Conservation (phyloP, 2,797 vertebrate species). For the Myotis planiceps region DNA sequence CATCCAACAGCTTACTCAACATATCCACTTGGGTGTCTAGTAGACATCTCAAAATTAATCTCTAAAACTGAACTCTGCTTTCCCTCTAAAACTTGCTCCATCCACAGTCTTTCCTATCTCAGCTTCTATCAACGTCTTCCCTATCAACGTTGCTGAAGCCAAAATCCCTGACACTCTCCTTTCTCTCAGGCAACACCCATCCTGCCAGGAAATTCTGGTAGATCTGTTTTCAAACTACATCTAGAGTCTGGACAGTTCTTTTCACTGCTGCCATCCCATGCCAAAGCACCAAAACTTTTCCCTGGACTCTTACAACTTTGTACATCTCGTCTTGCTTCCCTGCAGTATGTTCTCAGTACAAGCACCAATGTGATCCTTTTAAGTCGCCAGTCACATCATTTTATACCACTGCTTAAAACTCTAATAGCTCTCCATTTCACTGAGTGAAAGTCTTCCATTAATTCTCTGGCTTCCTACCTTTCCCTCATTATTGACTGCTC, state of each 20-base stretch:
- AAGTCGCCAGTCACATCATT: neutral
- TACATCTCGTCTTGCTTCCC: neutral
- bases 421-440: neutral
- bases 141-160: neutral
- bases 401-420: neutral
- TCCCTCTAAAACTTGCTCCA: neutral
- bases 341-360: neutral
- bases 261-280: neutral
- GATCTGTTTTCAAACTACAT: neutral
- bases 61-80: neutral
- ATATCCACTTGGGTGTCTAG: neutral
- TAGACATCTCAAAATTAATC: neutral
- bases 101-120: neutral
- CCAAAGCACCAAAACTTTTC: neutral
- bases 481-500: neutral
- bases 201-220: neutral
- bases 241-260: neutral
- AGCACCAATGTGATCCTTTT: neutral
- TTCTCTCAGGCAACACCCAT: neutral
- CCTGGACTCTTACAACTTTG: neutral
- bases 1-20: neutral
- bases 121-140: neutral
- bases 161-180: neutral
- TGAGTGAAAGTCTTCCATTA: neutral
- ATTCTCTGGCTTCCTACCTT: too few species aligned